Conservation (phyloP, 2,797 vertebrate species). For the Sorex maritimensis region DNA sequence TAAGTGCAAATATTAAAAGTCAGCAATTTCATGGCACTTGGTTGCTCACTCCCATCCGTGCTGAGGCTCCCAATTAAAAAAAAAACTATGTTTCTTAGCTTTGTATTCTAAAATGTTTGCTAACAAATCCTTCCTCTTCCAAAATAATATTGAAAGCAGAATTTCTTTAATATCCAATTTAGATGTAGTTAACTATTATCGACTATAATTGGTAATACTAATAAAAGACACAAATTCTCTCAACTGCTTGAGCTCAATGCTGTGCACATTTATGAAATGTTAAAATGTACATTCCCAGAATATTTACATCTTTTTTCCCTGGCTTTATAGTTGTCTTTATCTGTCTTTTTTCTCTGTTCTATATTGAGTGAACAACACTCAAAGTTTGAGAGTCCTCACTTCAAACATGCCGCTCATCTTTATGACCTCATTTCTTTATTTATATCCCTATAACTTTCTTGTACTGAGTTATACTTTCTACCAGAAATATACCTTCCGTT, state of each 20-base stretch:
- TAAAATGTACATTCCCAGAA: not conserved
- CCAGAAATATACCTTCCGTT: conserved; percentile 21
- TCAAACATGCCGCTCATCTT: not conserved
- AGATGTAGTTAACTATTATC: no score
- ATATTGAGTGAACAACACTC: conserved; percentile 1
- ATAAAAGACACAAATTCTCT: not conserved
- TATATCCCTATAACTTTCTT: not conserved
- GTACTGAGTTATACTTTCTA: not conserved
- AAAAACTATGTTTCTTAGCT: not conserved
- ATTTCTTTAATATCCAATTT: not conserved
- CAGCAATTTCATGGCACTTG: no score
- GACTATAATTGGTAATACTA: no score
- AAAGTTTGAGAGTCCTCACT: not conserved
- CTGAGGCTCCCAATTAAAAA: no score
- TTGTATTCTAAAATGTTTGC: not conserved
- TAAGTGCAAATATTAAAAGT: no score
- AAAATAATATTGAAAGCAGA: not conserved
- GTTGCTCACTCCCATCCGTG: no score
- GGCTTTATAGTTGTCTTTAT: not conserved
- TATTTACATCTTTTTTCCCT: not conserved
- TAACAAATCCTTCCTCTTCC: no score
- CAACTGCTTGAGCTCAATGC: not conserved
- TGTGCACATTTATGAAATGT: not conserved
- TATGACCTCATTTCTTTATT: conserved; percentile 64
- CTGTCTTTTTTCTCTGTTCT: not conserved